phyloP scores from a whole-genome alignment of 2,113 vertebrate genomes.

The Aramus guarauna region DNA sequence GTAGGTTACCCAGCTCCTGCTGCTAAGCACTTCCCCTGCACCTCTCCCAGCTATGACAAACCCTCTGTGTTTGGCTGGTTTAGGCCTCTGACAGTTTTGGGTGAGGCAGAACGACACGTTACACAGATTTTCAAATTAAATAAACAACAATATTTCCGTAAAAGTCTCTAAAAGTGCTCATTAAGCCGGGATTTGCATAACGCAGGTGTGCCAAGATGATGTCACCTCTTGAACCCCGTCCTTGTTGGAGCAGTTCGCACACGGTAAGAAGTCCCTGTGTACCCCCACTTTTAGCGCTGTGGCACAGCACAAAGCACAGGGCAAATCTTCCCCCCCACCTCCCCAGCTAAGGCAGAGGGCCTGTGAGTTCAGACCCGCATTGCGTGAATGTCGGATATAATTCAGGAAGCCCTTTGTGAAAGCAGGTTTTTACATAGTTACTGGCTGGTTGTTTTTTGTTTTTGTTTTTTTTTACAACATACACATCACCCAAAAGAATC shows the following conservation, averaged over 20 bases:
- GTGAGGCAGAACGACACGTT: not conserved
- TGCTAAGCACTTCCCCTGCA: conserved; percentile 27
- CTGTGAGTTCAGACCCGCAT: not conserved
- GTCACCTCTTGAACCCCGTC: not conserved
- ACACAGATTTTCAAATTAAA: not conserved
- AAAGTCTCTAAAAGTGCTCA: not conserved
- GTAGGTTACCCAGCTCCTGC: conserved; percentile 58
- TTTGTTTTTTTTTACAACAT: not conserved
- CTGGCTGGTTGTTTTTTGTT: not conserved
- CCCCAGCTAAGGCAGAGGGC: not conserved
- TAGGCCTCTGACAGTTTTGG: not conserved
- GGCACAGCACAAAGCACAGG: not conserved
- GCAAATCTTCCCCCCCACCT: not conserved
- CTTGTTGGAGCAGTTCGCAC: rapidly evolving
- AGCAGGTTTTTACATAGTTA: not conserved
- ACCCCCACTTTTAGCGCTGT: not conserved
- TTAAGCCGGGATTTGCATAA: not conserved
- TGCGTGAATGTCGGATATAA: not conserved
- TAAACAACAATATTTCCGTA: not conserved
- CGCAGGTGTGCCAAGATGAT: not conserved
- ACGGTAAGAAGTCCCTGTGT: not conserved
- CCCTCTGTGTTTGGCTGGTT: not conserved
- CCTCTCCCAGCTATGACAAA: conserved; percentile 33
- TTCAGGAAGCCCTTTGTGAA: not conserved
- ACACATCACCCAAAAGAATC: not conserved